Conservation (phyloP, 2,113 vertebrate species). For the Crotalus viridis region DNA sequence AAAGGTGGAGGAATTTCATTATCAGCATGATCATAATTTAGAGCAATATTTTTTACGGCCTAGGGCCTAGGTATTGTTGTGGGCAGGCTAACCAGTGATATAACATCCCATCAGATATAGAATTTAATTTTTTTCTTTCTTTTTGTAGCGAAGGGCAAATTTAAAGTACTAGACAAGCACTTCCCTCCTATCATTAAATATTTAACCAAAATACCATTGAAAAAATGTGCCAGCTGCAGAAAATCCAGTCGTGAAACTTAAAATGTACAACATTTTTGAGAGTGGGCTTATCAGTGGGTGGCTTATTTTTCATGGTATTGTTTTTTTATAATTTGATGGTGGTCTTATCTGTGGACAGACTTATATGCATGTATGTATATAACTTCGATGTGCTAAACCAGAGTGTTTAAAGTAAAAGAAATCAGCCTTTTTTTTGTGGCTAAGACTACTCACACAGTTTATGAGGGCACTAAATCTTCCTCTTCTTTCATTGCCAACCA, state of each 20-base stretch:
- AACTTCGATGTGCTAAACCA: neutral
- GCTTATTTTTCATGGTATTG: neutral
- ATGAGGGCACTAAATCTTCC: neutral
- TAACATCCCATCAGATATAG: conserved; percentile 23
- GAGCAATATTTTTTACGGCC: conserved; percentile 4
- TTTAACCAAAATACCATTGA: neutral
- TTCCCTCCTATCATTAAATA: conserved; percentile 36
- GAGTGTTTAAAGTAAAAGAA: neutral
- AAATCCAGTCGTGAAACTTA: neutral
- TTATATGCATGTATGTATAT: neutral
- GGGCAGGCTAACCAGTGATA: conserved; percentile 21
- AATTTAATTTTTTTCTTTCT: neutral
- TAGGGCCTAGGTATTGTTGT: conserved; percentile 13
- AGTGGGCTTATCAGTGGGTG: neutral
- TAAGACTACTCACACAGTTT: neutral
- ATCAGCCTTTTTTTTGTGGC: neutral
- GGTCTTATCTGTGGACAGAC: neutral
- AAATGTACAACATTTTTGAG: neutral
- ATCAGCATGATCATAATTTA: conserved; percentile 1
- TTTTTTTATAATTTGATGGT: neutral
- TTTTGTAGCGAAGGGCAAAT: conserved; percentile 24
- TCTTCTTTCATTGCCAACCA: conserved; percentile 26
- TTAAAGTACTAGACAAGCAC: conserved; percentile 20
- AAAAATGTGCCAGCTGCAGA: neutral
- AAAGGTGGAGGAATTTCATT: neutral